Percentiles rank a stretch among this genome's conserved stretches.
Evolutionary conservation across 2,888 invertebrate species (phyloP).

Genomic region (Pasiphila rectangulata): DNA sequence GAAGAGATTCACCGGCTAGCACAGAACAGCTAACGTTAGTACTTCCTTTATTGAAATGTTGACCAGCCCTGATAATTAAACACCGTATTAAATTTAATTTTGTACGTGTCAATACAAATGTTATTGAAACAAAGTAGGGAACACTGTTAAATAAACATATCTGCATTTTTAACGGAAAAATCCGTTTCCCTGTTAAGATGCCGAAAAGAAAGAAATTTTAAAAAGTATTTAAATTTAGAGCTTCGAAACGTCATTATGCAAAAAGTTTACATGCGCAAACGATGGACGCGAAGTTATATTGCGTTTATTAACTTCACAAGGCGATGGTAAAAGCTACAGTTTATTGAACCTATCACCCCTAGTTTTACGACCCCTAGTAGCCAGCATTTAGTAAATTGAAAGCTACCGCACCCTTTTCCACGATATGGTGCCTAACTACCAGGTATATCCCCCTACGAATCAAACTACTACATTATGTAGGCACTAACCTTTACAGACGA

Average conservation of each 20-base stretch:
- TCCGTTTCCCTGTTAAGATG: background rate
- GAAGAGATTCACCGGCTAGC: constrained; percentile 74
- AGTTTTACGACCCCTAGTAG: constrained; percentile 11
- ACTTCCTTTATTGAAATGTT: constrained; percentile 8
- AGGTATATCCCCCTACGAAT: no score
- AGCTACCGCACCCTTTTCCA: constrained; percentile 24
- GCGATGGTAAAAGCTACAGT: constrained; percentile 1
- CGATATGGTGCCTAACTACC: background rate
- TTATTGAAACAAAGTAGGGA: no score
- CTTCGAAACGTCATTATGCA: background rate
- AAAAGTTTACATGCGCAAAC: background rate
- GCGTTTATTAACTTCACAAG: background rate
- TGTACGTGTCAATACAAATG: no score
- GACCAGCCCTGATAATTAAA: background rate
- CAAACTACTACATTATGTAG: no score
- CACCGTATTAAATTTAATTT: background rate
- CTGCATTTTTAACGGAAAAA: no score
- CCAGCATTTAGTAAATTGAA: constrained; percentile 21
- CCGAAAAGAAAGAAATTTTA: background rate
- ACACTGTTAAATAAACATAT: no score
- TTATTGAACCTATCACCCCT: constrained; percentile 14
- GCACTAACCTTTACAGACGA: no score
- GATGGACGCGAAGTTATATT: background rate
- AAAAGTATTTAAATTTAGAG: constrained; percentile 2
- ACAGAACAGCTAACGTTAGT: constrained; percentile 77